phyloP scores from a whole-genome alignment of 2,888 invertebrate genomes.

The Heteromurus nitidus region DNA sequence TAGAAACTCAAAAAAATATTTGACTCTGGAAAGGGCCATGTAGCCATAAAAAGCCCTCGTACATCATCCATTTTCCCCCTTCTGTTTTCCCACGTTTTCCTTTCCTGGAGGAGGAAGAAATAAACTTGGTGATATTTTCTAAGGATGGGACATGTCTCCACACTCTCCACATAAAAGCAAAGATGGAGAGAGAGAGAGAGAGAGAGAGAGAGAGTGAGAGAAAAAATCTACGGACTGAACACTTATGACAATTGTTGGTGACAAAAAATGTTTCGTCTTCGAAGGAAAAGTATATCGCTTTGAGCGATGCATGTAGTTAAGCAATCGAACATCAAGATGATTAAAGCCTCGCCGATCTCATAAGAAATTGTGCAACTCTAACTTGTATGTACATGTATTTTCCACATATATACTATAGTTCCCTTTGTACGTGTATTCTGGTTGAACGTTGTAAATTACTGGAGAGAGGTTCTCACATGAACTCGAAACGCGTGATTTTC shows the following conservation, averaged over 20 bases:
- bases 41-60: slow-evolving; percentile 32
- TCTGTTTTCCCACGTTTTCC: slow-evolving; percentile 21
- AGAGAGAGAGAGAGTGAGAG: neutral
- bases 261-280: no score
- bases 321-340: no score
- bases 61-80: slow-evolving; percentile 10
- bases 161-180: neutral
- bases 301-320: no score
- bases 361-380: no score
- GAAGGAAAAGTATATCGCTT: no score
- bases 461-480: neutral
- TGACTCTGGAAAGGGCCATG: slow-evolving; percentile 26
- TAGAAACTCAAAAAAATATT: slow-evolving; percentile 37
- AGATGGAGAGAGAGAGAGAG: no score
- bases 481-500: slow-evolving; percentile 15
- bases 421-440: no score
- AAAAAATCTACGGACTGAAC: neutral
- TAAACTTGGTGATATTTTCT: neutral
- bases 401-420: no score
- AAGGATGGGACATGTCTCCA: neutral
- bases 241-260: no score
- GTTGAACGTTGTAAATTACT: slow-evolving; percentile 3
- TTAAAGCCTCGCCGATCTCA: no score
- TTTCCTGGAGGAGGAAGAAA: neutral
- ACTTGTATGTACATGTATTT: no score